Base-by-base conservation (phyloP, 1,140 invertebrate species). In the Bathynomus jamesi region DNA sequence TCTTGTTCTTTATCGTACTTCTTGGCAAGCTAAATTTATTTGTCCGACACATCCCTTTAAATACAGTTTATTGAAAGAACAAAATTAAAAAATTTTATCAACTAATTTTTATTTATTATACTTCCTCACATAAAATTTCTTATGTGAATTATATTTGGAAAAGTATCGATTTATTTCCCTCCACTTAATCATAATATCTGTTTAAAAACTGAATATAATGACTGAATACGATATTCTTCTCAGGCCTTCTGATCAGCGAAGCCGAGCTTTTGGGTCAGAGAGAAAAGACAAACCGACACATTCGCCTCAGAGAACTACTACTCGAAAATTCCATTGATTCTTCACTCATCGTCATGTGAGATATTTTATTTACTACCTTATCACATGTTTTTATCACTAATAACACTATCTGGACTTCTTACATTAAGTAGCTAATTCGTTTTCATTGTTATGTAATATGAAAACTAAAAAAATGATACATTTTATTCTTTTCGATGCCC, bases 221-320 rank as follows among this genome's bases (percentile, higher is more conserved):
- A 40, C 17, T 8, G 7, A 40, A 8, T 8, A 8, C 7, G 7
- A 40, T 40, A 40, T 40, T 8, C 27, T 64, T 65, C 64, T 11
- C 66, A 77, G 77, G 73, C 11, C 17, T 76, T 7, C n/a, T 69
- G 11, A 85, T 96, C 21, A 89, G 89, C 24, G 91, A 94, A 71
- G 87, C 91, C 8, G 94, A 97, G 81, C 81, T 95, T 66, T 75
- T 91, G 30, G 89, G 91, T 0, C 89, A 95, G 74, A 91, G 90
- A 80, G 92, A 95, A 75, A 96, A 96, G 83, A 96, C 93, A 4
- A 91, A 94, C 81, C 86, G 95, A 11, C 93, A 97, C 81, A 86
- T 98, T 63, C 87, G 94, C 28, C 83, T 98, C 63, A 85, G 93
- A 65, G 95, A 98, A 82, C 84, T 96, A 61, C 84, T 98, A 25